Conservation (phyloP, 2,888 invertebrate species). For the Erpobdella octoculata region DNA sequence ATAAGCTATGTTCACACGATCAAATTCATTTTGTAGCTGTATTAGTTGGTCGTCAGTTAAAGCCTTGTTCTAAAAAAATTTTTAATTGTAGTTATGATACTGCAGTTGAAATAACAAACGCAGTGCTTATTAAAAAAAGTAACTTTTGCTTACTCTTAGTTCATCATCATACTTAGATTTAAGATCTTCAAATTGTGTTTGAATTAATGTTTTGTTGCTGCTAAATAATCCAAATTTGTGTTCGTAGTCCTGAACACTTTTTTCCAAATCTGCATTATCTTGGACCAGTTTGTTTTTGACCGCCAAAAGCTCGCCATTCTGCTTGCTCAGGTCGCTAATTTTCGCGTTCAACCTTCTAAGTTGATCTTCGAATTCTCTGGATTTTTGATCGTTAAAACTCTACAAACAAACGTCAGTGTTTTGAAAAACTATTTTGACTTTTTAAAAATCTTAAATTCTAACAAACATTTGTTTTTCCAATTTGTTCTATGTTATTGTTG, state of each 20-base stretch:
- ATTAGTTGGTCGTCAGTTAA: constrained; percentile 45
- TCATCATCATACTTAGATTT: constrained; percentile 51
- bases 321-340: constrained; percentile 60
- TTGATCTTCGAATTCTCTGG: constrained; percentile 21
- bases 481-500: constrained; percentile 83
- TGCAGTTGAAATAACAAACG: neutral
- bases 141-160: constrained; percentile 6
- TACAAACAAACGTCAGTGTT: neutral
- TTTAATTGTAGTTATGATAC: neutral
- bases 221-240: constrained; percentile 92
- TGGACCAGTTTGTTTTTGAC: constrained; percentile 82
- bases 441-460: neutral
- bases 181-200: constrained; percentile 46
- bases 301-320: constrained; percentile 53
- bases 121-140: neutral
- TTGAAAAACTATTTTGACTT: neutral
- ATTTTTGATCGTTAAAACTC: constrained; percentile 11
- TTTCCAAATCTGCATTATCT: constrained; percentile 56
- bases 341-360: constrained; percentile 11
- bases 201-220: constrained; percentile 64
- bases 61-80: neutral
- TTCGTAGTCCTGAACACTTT: constrained; percentile 81
- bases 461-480: constrained; percentile 78
- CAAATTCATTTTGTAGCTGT: constrained; percentile 48
- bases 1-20: constrained; percentile 72